Evolutionary conservation across 2,113 vertebrate species (phyloP), one percentile per base, ranked within the genome.

Genomic region (Trachemys scripta): DNA sequence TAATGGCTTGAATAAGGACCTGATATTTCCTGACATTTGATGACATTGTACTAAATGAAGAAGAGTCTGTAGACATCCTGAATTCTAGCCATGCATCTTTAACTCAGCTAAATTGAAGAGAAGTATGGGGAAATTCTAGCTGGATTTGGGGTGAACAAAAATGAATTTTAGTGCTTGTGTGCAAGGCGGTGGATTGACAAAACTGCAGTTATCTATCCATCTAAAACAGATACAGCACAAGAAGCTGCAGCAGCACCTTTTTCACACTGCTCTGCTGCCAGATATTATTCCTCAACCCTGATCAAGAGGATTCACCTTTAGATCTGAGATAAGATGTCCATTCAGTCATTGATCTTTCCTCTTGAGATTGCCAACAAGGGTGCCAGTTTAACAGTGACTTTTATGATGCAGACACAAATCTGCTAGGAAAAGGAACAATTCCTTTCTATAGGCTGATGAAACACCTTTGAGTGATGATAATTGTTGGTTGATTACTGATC

Each of bases 1-100:
- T 96, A 93, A 85, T 62, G 13, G 82, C 90, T 90, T 98, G 92
- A 97, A 85, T 94, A 96, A 89, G 96, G 96, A 56, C 94, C 31
- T 85, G 16, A 82, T 91, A 11, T 88, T 96, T 96, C 94, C 85
- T 95, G 97, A 93, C 65, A 84, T 97, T 94, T 92, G 56, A 79
- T 92, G 95, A 51, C 56, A 91, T 87, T 90, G 85, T 95, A 85
- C 93, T 97, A 93, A 90, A 84, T 87, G 80, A 90, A 75, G 87
- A 96, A 78, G 53, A 85, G 80, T 51, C 86, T 87, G 45, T 88
- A 85, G 19, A 80, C 76, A 69, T 90, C 80, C 47, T 86, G 84
- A 94, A 91, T 76, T 94, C 42, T 82, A 76, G 72, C 62, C 94
- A 22, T 25, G 81, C 35, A 93, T 11, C 13, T 81, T 87, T 91